A percentile compares a stretch with the other conserved stretches of the same genome.
Evolutionary conservation across 1,140 invertebrate species (phyloP).

Genomic region (Orchestia grillus): DNA sequence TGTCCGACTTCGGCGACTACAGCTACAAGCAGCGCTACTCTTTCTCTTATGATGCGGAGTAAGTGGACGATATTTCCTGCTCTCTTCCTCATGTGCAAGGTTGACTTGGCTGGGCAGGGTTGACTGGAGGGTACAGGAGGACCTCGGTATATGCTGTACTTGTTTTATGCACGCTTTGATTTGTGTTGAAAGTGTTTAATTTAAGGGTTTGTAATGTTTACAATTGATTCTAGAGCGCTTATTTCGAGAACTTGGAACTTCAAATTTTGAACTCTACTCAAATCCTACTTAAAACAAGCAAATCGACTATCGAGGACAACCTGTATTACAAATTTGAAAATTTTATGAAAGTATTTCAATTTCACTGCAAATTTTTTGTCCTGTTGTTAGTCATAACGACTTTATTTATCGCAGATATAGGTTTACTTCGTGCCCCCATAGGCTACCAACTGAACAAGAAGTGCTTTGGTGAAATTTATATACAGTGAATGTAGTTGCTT

Average conservation of each 20-base stretch:
- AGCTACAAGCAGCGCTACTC: constrained; percentile 51
- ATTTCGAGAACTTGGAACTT: too few species aligned
- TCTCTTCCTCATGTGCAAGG: neutral
- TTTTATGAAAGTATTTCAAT: too few species aligned
- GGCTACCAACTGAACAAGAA: neutral
- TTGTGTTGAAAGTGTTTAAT: neutral
- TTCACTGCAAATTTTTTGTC: too few species aligned
- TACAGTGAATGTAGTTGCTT: neutral
- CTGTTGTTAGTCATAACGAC: too few species aligned
- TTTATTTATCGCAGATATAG: neutral
- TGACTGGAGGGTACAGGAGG: too few species aligned
- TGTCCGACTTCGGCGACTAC: constrained; percentile 50
- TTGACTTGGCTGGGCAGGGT: neutral
- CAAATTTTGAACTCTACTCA: too few species aligned
- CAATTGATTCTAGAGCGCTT: neutral
- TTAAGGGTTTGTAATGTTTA: neutral
- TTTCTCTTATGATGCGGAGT: constrained; percentile 61
- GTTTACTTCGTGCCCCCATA: neutral
- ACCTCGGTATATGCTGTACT: too few species aligned
- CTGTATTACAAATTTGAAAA: too few species aligned
- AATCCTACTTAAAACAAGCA: too few species aligned
- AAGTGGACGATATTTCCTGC: neutral
- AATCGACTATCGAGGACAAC: too few species aligned
- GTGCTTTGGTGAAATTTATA: neutral
- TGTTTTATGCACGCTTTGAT: too few species aligned